Conservation (phyloP, 2,888 invertebrate species). For the Cheilosia vernalis region DNA sequence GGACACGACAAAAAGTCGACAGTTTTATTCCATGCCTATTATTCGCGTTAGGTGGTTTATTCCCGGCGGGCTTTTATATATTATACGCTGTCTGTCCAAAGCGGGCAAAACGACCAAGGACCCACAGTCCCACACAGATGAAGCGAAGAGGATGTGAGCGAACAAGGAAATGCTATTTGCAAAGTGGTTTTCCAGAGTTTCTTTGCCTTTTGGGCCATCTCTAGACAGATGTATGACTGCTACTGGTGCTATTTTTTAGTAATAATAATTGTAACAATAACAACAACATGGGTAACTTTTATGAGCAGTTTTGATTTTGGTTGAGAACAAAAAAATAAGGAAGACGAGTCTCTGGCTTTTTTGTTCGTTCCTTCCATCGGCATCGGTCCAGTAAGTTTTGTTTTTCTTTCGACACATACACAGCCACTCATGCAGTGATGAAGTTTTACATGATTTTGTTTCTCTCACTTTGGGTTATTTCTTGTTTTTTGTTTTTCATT, state of each 20-base stretch:
- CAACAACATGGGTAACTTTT: constrained; percentile 50
- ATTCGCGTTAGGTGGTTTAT: constrained; percentile 71
- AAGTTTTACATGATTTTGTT: constrained; percentile 42
- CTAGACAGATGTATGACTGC: constrained; percentile 42
- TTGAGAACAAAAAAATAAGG: neutral
- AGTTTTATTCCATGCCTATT: constrained; percentile 74
- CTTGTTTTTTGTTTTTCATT: neutral
- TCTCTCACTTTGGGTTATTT: constrained; percentile 38
- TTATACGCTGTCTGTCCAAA: constrained; percentile 55
- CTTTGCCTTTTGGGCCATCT: constrained; percentile 13
- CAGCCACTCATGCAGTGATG: neutral
- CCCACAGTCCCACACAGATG: constrained; percentile 15
- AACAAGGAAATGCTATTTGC: constrained; percentile 69
- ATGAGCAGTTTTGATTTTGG: constrained; percentile 56
- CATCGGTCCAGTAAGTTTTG: constrained; percentile 20
- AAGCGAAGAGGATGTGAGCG: constrained; percentile 32
- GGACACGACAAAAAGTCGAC: constrained; percentile 69
- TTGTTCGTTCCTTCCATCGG: neutral
- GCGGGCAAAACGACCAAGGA: constrained; percentile 16
- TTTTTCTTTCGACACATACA: constrained; percentile 1
- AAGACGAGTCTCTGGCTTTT: neutral
- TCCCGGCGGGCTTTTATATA: constrained; percentile 45
- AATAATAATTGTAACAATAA: constrained; percentile 57
- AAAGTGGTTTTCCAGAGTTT: constrained; percentile 62
- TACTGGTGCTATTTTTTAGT: constrained; percentile 15